Evolutionary conservation across 92 coral and sea anemone genomes (phyloP).

Genomic region (Epizoanthus illoricatus): DNA sequence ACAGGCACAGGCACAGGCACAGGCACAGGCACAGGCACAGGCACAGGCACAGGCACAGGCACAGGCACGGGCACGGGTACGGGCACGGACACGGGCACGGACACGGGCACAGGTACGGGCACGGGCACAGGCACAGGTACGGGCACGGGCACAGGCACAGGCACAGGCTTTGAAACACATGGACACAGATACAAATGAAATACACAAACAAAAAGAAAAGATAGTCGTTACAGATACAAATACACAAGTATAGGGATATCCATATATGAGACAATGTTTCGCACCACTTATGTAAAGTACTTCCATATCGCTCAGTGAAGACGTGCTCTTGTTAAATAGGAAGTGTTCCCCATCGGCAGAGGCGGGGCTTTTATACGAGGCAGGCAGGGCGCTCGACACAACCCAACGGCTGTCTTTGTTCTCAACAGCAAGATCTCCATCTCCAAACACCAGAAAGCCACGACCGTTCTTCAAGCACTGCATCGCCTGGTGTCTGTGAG

Average conservation of each 20-base stretch:
- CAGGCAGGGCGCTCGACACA: constrained; percentile 10
- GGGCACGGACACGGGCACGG: too few relatives aligned
- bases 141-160: too few relatives aligned
- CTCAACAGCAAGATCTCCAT: constrained; percentile 18
- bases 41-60: too few relatives aligned
- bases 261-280: neutral
- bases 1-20: too few relatives aligned
- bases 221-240: neutral
- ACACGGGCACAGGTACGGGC: too few relatives aligned
- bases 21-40: too few relatives aligned
- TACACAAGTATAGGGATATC: neutral
- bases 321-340: neutral
- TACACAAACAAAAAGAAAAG: neutral
- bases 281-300: constrained; percentile 29
- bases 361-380: constrained; percentile 6
- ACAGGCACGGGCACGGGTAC: too few relatives aligned
- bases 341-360: neutral
- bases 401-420: neutral
- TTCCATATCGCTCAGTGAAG: constrained; percentile 29
- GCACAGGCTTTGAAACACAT: too few relatives aligned
- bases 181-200: too few relatives aligned
- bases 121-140: too few relatives aligned
- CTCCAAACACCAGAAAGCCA: constrained; percentile 1
- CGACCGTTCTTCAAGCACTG: neutral
- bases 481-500: neutral